phyloP scores from a whole-genome alignment of 2,797 vertebrate genomes.

The Lindbergichthys nudifrons region DNA sequence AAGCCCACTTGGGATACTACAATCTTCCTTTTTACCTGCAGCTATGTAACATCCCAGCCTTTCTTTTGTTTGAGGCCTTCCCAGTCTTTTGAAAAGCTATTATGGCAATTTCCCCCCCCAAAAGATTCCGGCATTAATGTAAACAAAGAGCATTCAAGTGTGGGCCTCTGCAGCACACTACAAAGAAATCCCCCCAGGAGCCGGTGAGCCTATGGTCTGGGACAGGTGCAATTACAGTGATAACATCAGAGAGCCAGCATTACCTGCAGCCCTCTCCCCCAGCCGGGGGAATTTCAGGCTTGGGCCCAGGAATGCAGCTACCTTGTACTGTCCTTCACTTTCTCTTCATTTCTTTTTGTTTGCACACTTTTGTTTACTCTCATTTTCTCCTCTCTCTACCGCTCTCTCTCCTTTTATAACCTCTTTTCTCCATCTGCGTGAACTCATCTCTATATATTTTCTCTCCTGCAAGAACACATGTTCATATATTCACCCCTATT shows the following conservation, averaged over 20 bases:
- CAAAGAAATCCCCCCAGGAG: slow-evolving; percentile 83
- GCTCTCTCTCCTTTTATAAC: slow-evolving; percentile 19
- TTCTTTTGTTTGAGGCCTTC: slow-evolving; percentile 73
- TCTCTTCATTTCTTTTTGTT: slow-evolving; percentile 44
- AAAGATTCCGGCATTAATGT: slow-evolving; percentile 83
- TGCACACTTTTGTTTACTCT: slow-evolving; percentile 44
- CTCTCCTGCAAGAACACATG: slow-evolving; percentile 55
- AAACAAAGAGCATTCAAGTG: slow-evolving; percentile 86
- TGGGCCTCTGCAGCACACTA: slow-evolving; percentile 76
- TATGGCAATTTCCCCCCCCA: slow-evolving; percentile 77
- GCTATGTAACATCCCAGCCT: slow-evolving; percentile 61
- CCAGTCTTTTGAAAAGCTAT: slow-evolving; percentile 78
- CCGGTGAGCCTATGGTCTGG: slow-evolving; percentile 76
- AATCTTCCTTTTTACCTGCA: slow-evolving; percentile 71
- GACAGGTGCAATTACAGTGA: slow-evolving; percentile 89
- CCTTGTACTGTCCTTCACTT: slow-evolving; percentile 67
- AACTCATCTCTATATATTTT: slow-evolving; percentile 20
- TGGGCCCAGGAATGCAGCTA: slow-evolving; percentile 61
- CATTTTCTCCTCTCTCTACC: slow-evolving; percentile 17
- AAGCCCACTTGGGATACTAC: slow-evolving; percentile 44
- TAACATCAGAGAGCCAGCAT: slow-evolving; percentile 83
- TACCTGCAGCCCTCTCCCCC: slow-evolving; percentile 73
- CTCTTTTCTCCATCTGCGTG: slow-evolving; percentile 7
- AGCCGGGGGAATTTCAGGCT: slow-evolving; percentile 56
- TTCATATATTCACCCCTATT: slow-evolving; percentile 74